Conservation (phyloP, 2,113 vertebrate genomes). For the Ochotona princeps region DNA sequence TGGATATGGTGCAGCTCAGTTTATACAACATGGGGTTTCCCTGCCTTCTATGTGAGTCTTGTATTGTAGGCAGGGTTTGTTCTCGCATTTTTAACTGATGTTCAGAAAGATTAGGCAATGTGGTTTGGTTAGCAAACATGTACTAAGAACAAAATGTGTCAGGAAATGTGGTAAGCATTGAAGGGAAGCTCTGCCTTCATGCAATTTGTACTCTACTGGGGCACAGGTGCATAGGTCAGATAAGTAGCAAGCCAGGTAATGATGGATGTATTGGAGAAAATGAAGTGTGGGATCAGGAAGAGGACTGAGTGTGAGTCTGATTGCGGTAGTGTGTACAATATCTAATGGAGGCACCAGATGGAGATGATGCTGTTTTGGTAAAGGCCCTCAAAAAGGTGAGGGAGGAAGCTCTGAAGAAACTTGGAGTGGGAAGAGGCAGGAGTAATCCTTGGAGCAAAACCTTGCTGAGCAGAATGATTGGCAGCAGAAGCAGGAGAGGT, state of each 20-base stretch:
- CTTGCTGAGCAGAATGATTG: background rate
- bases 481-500: background rate
- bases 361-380: background rate
- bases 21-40: background rate
- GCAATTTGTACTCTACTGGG: background rate
- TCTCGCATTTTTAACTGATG: background rate
- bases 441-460: background rate
- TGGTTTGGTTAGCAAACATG: background rate
- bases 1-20: background rate
- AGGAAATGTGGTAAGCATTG: background rate
- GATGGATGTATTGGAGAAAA: background rate
- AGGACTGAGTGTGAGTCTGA: background rate
- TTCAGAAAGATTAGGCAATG: background rate
- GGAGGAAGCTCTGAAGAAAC: background rate
- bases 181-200: background rate
- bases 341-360: background rate
- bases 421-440: background rate
- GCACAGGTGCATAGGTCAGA: background rate
- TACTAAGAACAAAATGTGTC: background rate
- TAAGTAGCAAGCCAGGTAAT: background rate
- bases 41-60: background rate
- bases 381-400: background rate
- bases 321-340: background rate
- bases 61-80: background rate
- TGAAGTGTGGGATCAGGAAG: background rate